These are phyloP conservation scores for Siderastrea siderea DNA, from an alignment of 92 coral and sea anemone species.

Conservation along the genomic window DNA sequence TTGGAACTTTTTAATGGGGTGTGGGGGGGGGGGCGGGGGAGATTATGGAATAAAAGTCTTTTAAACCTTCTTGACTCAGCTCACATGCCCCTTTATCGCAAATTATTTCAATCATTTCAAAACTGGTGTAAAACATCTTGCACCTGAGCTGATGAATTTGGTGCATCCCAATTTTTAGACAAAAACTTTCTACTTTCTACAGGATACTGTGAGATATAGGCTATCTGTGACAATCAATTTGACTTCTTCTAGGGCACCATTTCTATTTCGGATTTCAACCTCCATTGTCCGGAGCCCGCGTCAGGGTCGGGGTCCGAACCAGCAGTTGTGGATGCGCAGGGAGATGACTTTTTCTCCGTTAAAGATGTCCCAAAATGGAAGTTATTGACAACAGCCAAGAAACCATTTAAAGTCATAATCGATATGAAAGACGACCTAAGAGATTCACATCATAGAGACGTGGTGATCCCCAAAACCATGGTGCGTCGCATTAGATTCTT, in stretches of 20 bases:
- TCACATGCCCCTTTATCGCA: no score
- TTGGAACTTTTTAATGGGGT: no score
- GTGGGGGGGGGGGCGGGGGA: no score
- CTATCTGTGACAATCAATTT: background rate
- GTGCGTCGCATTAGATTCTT: constrained; percentile 14
- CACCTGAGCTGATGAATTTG: no score
- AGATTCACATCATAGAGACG: background rate
- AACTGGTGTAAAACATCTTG: no score
- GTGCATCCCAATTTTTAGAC: background rate
- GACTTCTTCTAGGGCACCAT: constrained; percentile 14
- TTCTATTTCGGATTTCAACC: constrained; percentile 35
- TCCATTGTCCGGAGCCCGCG: background rate
- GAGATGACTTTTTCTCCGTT: background rate
- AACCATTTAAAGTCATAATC: constrained; percentile 10
- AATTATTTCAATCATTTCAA: no score
- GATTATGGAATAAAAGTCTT: no score
- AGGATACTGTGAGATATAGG: background rate
- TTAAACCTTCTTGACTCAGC: no score
- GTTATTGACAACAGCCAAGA: background rate
- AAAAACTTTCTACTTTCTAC: background rate
- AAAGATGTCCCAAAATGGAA: constrained; percentile 28
- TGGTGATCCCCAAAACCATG: constrained; percentile 23
- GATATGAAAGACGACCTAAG: constrained; percentile 44
- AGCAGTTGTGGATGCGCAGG: background rate
- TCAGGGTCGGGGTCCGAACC: background rate